phyloP scores from a whole-genome alignment of 2,888 invertebrate genomes.

The Scaptomyza polygonia region DNA sequence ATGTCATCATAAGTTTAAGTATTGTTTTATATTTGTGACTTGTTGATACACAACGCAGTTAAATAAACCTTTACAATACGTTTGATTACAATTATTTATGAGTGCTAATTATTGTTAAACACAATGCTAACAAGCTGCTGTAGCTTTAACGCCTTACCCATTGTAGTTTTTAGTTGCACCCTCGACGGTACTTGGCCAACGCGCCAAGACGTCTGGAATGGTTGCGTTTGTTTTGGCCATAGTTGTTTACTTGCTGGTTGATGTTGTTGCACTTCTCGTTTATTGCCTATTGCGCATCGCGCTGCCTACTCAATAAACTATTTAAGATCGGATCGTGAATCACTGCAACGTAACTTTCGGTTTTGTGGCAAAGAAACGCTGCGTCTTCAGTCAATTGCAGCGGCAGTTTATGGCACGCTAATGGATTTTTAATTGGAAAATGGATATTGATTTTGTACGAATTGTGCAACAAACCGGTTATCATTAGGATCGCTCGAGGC shows the following conservation, averaged over 20 bases:
- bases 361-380: slow-evolving; percentile 26
- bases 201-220: slow-evolving; percentile 57
- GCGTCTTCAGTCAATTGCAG: slow-evolving; percentile 51
- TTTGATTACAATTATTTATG: slow-evolving; percentile 78
- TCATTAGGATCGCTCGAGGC: not conserved
- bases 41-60: slow-evolving; percentile 72
- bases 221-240: slow-evolving; percentile 20
- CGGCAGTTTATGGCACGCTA: slow-evolving; percentile 56
- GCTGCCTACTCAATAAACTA: slow-evolving; percentile 19
- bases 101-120: slow-evolving; percentile 64
- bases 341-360: slow-evolving; percentile 3
- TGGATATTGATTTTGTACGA: slow-evolving; percentile 65
- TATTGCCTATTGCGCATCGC: slow-evolving; percentile 6
- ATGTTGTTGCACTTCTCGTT: slow-evolving; percentile 3
- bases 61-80: slow-evolving; percentile 82
- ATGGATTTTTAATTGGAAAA: slow-evolving; percentile 73
- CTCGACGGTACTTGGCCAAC: slow-evolving; percentile 32
- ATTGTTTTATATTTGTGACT: slow-evolving; percentile 53
- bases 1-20: slow-evolving; percentile 82
- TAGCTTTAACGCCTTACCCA: not conserved
- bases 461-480: slow-evolving; percentile 74
- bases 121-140: not conserved
- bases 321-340: slow-evolving; percentile 13
- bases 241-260: slow-evolving; percentile 43
- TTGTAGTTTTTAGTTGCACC: slow-evolving; percentile 16